Conservation (phyloP, 2,113 vertebrate species). For the Cairina moschata region DNA sequence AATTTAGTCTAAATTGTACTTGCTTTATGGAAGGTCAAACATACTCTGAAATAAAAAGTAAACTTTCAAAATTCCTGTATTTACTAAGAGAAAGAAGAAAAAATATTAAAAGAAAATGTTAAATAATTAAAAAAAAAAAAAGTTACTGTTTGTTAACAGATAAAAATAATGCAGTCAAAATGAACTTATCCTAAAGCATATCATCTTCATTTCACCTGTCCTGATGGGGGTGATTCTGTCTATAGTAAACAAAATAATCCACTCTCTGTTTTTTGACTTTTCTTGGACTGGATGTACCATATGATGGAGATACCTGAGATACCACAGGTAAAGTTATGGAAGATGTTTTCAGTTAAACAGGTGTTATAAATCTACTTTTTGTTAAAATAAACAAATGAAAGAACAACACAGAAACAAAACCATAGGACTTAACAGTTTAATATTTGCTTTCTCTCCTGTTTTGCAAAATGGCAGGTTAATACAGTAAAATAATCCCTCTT, state of each 20-base stretch:
- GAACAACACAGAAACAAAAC: rapidly evolving
- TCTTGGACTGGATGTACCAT: not conserved
- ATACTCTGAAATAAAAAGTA: not conserved
- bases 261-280: not conserved
- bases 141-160: not conserved
- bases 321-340: not conserved
- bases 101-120: not conserved
- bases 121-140: not conserved
- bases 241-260: not conserved
- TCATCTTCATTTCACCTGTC: not conserved
- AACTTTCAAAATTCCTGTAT: not conserved
- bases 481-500: not conserved
- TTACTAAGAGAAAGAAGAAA: not conserved
- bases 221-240: not conserved
- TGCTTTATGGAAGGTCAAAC: rapidly evolving
- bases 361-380: not conserved
- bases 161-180: not conserved
- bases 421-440: not conserved
- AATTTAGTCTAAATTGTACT: not conserved
- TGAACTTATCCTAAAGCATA: not conserved
- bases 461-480: not conserved
- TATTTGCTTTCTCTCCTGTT: not conserved
- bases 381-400: not conserved
- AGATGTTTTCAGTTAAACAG: not conserved
- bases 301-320: not conserved